Evolutionary conservation across 2,113 vertebrate species (phyloP).

Genomic region (Arothron firmamentum): DNA sequence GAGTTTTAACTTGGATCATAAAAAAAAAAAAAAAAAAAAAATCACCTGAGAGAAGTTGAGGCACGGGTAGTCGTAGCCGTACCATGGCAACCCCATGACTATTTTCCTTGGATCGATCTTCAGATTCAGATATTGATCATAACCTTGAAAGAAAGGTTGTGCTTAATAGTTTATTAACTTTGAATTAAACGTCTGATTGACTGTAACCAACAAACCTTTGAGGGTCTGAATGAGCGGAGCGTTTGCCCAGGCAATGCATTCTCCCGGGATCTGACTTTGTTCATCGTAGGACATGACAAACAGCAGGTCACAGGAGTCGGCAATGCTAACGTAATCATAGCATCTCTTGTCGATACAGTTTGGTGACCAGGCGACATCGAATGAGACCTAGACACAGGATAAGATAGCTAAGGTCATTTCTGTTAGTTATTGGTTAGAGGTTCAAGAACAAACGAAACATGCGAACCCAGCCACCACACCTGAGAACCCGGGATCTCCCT

Average conservation of each 20-base stretch:
- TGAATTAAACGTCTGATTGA: not conserved
- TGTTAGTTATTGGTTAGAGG: not conserved
- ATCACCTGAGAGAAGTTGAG: constrained; percentile 80
- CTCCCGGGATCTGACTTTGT: constrained; percentile 86
- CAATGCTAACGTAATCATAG: constrained; percentile 89
- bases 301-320: constrained; percentile 87
- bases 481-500: constrained; percentile 89
- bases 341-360: constrained; percentile 85
- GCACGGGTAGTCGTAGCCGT: constrained; percentile 94
- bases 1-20: not conserved
- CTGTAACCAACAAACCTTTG: constrained; percentile 71
- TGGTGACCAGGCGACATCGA: constrained; percentile 94
- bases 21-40: not conserved
- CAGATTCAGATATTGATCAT: constrained; percentile 81
- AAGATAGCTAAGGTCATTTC: too few relatives aligned
- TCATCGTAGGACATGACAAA: constrained; percentile 98
- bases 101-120: constrained; percentile 85
- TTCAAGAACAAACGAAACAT: not conserved
- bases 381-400: constrained; percentile 82
- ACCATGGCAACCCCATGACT: constrained; percentile 96
- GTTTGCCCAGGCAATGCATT: constrained; percentile 90
- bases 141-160: constrained; percentile 70
- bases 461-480: constrained; percentile 65
- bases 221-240: constrained; percentile 85
- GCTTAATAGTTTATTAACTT: too few relatives aligned